A percentile compares a stretch with the other conserved stretches of the same genome.
phyloP scores from a whole-genome alignment of 2,113 vertebrate genomes.

The Mesocricetus auratus region DNA sequence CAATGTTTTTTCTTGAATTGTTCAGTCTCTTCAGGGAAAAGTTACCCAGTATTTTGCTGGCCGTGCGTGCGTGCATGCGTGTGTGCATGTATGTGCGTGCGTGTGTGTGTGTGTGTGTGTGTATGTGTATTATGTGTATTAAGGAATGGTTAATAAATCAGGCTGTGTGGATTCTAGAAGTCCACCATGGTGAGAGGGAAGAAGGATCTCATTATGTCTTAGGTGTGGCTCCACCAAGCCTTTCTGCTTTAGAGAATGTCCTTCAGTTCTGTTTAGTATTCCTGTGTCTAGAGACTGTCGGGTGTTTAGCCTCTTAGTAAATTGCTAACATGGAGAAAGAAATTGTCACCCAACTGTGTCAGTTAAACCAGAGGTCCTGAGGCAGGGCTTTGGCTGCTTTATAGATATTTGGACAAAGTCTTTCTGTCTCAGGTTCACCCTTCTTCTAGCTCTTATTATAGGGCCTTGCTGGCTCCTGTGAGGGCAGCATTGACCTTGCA shows the following conservation, averaged over 20 bases:
- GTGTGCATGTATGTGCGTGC: not conserved
- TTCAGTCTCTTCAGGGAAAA: constrained; percentile 58
- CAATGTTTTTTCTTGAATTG: constrained; percentile 10
- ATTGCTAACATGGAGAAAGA: not conserved
- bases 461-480: not conserved
- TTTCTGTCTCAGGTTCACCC: not conserved
- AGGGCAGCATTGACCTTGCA: not conserved
- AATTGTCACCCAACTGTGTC: not conserved
- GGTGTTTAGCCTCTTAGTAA: constrained; percentile 1
- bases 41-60: not conserved
- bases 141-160: not conserved
- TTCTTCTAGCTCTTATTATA: not conserved
- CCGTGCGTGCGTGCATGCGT: not conserved
- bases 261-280: not conserved
- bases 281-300: not conserved
- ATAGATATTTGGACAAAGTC: not conserved
- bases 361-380: not conserved
- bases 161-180: not conserved
- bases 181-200: no score
- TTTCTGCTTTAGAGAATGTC: not conserved
- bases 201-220: not conserved
- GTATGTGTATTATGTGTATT: not conserved
- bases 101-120: not conserved
- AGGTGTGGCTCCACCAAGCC: not conserved
- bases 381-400: not conserved